Conservation (phyloP, 2,797 vertebrate genomes). For the Lepilemur ruficaudatus region DNA sequence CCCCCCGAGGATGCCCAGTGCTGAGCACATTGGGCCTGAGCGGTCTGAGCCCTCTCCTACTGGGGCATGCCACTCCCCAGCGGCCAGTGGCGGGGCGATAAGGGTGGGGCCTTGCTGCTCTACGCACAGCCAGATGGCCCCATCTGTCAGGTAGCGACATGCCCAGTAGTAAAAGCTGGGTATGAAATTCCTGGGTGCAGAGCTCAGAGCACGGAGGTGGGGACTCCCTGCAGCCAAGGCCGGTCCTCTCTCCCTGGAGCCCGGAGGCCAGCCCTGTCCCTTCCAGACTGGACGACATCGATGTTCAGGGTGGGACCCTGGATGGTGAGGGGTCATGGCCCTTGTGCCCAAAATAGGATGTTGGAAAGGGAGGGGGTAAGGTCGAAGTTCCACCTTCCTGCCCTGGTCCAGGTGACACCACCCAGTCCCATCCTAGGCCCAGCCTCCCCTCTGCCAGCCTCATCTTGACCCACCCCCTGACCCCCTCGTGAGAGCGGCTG, state of each 20-base stretch:
- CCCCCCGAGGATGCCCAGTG: neutral
- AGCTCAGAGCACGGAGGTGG: neutral
- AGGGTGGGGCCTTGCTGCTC: neutral
- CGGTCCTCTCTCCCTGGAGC: neutral
- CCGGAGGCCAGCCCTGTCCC: neutral
- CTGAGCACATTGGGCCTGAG: neutral
- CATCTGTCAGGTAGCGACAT: accelerated
- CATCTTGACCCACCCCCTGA: neutral
- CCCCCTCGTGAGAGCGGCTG: accelerated
- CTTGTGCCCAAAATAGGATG: neutral
- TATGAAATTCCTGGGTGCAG: neutral
- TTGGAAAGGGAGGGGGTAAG: neutral
- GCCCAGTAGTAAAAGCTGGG: neutral
- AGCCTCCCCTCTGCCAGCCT: neutral
- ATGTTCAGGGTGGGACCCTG: neutral
- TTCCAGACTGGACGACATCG: neutral
- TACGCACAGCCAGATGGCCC: accelerated
- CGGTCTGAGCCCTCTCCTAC: neutral
- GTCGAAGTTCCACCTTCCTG: neutral
- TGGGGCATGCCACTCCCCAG: neutral
- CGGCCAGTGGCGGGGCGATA: accelerated
- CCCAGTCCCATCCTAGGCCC: neutral
- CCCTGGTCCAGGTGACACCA: neutral
- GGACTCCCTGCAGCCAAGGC: neutral
- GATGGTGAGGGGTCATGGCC: neutral